These are phyloP conservation scores for Plecotus auritus DNA, from an alignment of 2,113 vertebrate species.

Conservation along the genomic window DNA sequence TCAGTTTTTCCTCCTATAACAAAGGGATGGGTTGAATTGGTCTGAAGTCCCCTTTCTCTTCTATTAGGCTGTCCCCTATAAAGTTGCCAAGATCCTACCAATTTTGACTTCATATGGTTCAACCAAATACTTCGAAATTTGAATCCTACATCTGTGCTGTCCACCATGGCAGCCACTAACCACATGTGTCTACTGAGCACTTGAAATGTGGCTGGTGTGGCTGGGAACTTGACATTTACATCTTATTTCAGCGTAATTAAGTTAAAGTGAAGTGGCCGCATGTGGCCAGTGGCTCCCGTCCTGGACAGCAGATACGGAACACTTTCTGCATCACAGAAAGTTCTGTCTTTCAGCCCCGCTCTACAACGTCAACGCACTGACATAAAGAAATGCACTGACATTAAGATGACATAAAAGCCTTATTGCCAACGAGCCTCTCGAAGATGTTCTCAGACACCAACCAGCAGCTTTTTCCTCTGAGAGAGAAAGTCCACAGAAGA, in stretches of 20 bases:
- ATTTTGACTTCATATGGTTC: fast-evolving
- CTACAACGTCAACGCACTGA: fast-evolving
- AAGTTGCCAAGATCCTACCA: background rate
- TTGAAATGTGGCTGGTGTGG: background rate
- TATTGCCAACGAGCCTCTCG: background rate
- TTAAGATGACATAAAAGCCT: background rate
- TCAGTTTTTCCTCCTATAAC: fast-evolving
- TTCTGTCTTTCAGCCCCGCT: fast-evolving
- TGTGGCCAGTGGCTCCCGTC: fast-evolving
- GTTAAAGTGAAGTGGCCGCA: background rate
- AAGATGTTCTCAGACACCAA: fast-evolving
- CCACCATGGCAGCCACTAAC: background rate
- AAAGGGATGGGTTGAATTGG: fast-evolving
- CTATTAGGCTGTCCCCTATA: fast-evolving
- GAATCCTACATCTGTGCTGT: fast-evolving
- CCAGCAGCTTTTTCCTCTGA: background rate
- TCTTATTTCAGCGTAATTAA: background rate
- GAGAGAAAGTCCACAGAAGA: fast-evolving
- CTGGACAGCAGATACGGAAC: fast-evolving
- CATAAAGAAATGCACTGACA: background rate
- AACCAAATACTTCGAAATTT: fast-evolving
- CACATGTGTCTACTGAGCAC: background rate
- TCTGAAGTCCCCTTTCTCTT: background rate
- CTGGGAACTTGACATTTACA: fast-evolving
- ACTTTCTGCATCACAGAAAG: fast-evolving